Base-by-base conservation (phyloP, 2,888 invertebrate species). In the Agriotes lineatus region DNA sequence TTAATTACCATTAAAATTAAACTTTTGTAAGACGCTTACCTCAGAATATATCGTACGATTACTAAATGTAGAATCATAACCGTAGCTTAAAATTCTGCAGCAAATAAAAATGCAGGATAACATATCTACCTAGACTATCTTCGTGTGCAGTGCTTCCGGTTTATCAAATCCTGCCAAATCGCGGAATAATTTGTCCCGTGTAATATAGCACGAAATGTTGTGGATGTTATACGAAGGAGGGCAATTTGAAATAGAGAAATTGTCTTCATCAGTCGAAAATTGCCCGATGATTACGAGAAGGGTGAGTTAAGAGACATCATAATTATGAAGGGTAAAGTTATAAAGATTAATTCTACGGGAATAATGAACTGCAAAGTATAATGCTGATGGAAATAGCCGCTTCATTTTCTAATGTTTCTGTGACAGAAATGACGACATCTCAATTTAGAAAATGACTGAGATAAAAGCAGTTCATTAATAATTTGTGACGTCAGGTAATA, bases 351-450 rank as follows among this genome's bases (percentile, higher is more conserved):
- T 77, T 75, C 74, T 75, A 73, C 72, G 73, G 72, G 77, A 78
- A 77, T 78, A 78, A 78, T 78, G 76, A 77, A 77, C 75, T 76
- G 78, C 74, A 76, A 78, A 77, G 75, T 78, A 76, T 78, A 77
- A 77, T 76, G 76, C 74, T 74, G 77, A 78, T 75, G 77, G 76
- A 74, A 77, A 78, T 75, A 73, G 75, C 74, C 77, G 76, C 75
- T 76, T 75, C 77, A 76, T 76, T 77, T 75, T 75, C 75, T 78
- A 76, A 76, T 75, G 70, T 73, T 70, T 75, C 73, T 73, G 72
- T 73, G 76, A 76, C 75, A 77, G 76, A 76, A 76, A 77, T 76
- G 77, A 77, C 78, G 77, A 78, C 77, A 77, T 77, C 77, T 78
- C 77, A 78, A 78, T 78, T 78, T 78, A 72, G 76, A 72, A 72